Base-by-base conservation (phyloP, 2,888 invertebrate genomes). In the Trissoscelio sp. region DNA sequence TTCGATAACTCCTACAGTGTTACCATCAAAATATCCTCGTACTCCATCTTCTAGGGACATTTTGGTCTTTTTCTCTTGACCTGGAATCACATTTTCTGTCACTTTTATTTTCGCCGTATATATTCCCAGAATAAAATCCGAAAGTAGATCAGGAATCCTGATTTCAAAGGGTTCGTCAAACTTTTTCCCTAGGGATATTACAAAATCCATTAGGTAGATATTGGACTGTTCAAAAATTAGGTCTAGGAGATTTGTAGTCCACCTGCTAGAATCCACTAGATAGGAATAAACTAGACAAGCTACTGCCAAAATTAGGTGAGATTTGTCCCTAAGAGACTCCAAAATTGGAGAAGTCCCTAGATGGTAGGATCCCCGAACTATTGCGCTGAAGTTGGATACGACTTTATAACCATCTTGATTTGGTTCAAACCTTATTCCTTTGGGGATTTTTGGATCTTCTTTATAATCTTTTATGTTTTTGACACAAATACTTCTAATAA, bases 171-270 rank as follows among this genome's bases (percentile, higher is more conserved):
- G 58, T 0, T 88, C 85, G 12, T 87, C 85, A 7, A 91, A 73
- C n/a, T 84, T 86, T 22, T 88, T 90, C 0, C 87, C 89, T 3
- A 90, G 73, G 0, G 87, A 87, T 3, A 89, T 84, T 0, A 85
- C 85, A 6, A 91, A 64, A 60, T 91, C 91, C 5, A 90, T 81
- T 34, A 91, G 80, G 46, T 90, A 91, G 1, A 90, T 87, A 62
- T 90, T 88, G 0, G 91, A 84, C 22, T 91, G 89, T 42, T 91
- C 90, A 69, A 91, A 88, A n/a, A 91, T 91, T 12, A 91, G 42
- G 58, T 91, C 89, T 2, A 91, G 60, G 51, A 91, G 67, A 0
- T 86, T 82, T 4, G 83, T 88, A 0, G 87, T 88, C 91, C 91
- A 91, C 12, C 88, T 91, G 22, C 88, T 89, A 0, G 88, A 82